Percentiles rank a stretch among this genome's conserved stretches.
Conservation (phyloP, 1,140 invertebrate genomes). For the Daktulosphaira vitifoliae region DNA sequence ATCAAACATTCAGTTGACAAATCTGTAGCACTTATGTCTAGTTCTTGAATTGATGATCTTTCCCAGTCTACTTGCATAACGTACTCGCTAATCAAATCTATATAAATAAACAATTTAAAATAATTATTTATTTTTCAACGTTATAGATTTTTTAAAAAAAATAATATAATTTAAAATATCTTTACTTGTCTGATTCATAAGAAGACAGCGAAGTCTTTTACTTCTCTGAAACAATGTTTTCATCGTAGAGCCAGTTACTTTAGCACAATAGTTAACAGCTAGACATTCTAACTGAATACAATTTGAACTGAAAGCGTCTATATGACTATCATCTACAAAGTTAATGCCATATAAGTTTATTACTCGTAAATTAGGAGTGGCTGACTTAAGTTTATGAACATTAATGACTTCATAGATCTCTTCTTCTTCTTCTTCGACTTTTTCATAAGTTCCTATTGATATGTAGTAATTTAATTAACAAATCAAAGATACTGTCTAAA, state of each 20-base stretch:
- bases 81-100: conserved; percentile 79
- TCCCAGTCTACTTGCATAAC: conserved; percentile 97
- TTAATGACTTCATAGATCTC: conserved; percentile 99
- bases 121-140: neutral
- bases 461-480: neutral
- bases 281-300: conserved; percentile 91
- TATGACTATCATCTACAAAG: conserved; percentile 97
- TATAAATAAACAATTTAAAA: conserved; percentile 36
- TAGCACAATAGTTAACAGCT: conserved; percentile 91
- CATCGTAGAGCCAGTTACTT: conserved; percentile 93
- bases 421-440: conserved; percentile 97
- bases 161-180: neutral
- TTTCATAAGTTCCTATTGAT: conserved; percentile 87
- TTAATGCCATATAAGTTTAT: conserved; percentile 96
- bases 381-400: conserved; percentile 94
- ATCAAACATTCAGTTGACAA: conserved; percentile 86
- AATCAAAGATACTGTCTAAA: no score
- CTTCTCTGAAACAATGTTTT: conserved; percentile 91
- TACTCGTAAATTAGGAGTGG: conserved; percentile 86
- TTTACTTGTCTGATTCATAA: conserved; percentile 92
- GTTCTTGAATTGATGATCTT: conserved; percentile 82
- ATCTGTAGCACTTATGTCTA: conserved; percentile 96
- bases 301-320: conserved; percentile 93
- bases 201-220: conserved; percentile 78
- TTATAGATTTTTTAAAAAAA: neutral